Base-by-base conservation (phyloP, 2,113 vertebrate genomes). In the Catagonus wagneri region DNA sequence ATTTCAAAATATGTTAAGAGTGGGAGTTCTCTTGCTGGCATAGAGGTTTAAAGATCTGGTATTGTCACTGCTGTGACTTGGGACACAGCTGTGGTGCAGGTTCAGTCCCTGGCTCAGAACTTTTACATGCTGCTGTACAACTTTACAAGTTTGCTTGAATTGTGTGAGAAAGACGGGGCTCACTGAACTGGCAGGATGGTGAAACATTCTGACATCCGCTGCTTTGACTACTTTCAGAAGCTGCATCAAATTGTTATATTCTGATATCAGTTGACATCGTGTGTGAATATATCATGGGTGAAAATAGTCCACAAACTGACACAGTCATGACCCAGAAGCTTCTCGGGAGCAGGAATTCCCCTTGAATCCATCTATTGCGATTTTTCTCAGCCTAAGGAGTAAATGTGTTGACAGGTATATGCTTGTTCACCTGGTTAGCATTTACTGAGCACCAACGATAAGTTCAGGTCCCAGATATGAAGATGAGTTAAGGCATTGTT, bases 191-290 rank as follows among this genome's bases (percentile, higher is more conserved):
- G 68, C 61, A 71, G 52, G 20, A 93, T 81, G 25, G 68, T 90
- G 50, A 52, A 54, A 63, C 85, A 16, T 68, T 94, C 95, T 0
- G 0, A 74, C 92, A 60, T 93, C 19, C 85, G 34, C 66, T 27
- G 17, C 15, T 75, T 74, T 76, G 95, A 90, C 63, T 8, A 71
- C 75, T 91, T 92, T 66, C 52, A 87, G 68, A 44, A 44, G 8
- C 66, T 83, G 32, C 80, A 44, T 39, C 80, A 20, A 14, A 92
- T 97, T 69, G 34, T 76, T 93, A 72, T 0, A 52, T 61, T 27
- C 74, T 98, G 94, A 97, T 97, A 86, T 15, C 83, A 98, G 17
- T 71, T 97, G 97, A 91, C 93, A 98, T 85, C 88, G 81, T 52
- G 25, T 9, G 23, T 52, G 54, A 95, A 69, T 87, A 56, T 63